These are phyloP conservation scores for Nephrotoma flavescens DNA, from an alignment of 2,888 invertebrate genomes.

Conservation along the genomic window DNA sequence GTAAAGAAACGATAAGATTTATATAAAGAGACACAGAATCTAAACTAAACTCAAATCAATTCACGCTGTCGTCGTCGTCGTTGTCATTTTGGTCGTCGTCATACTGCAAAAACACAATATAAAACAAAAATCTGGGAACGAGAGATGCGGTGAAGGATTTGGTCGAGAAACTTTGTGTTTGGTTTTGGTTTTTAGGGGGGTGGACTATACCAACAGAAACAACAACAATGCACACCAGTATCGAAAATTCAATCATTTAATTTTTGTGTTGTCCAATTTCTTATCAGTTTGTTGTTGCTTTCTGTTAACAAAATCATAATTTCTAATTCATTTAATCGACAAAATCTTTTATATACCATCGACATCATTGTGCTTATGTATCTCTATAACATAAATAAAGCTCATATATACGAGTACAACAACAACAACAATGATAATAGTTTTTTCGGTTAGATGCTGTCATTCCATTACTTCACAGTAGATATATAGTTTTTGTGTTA, in stretches of 20 bases:
- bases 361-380: neutral
- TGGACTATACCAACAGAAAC: neutral
- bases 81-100: neutral
- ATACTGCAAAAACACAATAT: neutral
- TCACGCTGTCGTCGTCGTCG: neutral
- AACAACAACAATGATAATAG: neutral
- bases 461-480: neutral
- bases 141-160: neutral
- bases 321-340: neutral
- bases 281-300: neutral
- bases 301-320: neutral
- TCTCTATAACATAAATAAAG: neutral
- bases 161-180: neutral
- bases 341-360: neutral
- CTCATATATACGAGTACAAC: neutral
- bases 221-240: neutral
- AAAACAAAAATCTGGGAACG: neutral
- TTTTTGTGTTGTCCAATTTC: neutral
- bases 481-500: neutral
- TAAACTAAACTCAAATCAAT: neutral
- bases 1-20: neutral
- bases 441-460: neutral
- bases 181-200: neutral
- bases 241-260: neutral
- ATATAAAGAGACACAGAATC: neutral